Base-by-base conservation (phyloP, 2,888 invertebrate genomes). In the Eupithecia subfuscata region DNA sequence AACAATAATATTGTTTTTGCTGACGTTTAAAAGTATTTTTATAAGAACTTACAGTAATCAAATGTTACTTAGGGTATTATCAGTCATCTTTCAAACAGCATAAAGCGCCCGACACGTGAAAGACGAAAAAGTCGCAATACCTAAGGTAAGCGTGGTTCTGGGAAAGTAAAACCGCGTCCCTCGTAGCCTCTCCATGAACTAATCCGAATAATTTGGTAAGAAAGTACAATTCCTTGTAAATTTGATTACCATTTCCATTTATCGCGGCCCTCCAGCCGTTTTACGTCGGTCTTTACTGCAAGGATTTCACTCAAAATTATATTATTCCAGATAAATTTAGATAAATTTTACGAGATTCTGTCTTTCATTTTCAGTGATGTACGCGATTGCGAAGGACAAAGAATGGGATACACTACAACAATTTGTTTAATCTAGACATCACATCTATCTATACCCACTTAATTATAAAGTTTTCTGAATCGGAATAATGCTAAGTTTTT, bases 181-280 rank as follows among this genome's bases (percentile, higher is more conserved):
- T 30, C 65, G 40, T n/a, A 6, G 34, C 64, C 34, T 64, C 63
- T 25, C 18, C 30, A 18, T n/a, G 11, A n/a, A 40, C 65, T 37
- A 40, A 67, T 67, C 65, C 65, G 11, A 67, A 37, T 67, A 67
- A 67, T 83, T 82, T 78, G 70, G 71, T 72, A 78, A 81, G 78
- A 80, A 75, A 73, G 73, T 67, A 60, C 63, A 67, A 40, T 30
- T 64, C 56, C 48, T 45, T 37, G 52, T 75, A 78, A 84, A 84
- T 85, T 84, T 83, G 83, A 84, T 84, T 80, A 83, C 79, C 73
- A 52, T 73, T 65, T 70, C 71, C 79, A 81, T 80, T 82, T 79
- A 80, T 81, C 77, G 77, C 73, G 37, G 79, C 80, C 76, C 79
- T 79, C 70, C 43, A 76, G 48, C 75, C 75, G 79, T 82, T 81